Base-by-base conservation (phyloP, 2,113 vertebrate genomes). In the Cyprinodon variegatus region DNA sequence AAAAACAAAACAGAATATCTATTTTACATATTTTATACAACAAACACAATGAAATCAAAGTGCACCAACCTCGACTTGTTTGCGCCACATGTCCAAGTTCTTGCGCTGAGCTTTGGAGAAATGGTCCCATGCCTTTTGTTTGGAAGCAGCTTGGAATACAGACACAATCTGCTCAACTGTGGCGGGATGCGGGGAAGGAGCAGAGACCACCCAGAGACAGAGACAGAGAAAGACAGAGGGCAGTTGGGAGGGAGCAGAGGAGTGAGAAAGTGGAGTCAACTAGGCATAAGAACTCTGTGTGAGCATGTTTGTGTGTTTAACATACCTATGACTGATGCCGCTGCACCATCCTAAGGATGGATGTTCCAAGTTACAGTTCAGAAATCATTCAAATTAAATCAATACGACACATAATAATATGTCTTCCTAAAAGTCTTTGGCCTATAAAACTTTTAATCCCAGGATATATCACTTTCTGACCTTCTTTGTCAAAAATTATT, bases 101-200 rank as follows among this genome's bases (percentile, higher is more conserved):
- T 98, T 98, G 94, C 97, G 97, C 92, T 99, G 97, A 90, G 96
- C 97, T 97, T 99, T 99, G 95, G 97, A 98, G 96, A 99, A 99
- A 97, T 99, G 97, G 96, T 99, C 97, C 97, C 97, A 99, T 93
- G 97, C 97, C 95, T 98, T 98, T 96, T 99, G 97, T 96, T 99
- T 99, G 96, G 97, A 98, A 93, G 97, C 95, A 76, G 97, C 97
- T 96, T 96, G 96, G 96, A 99, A 99, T 94, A 99, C 97, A 93
- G 97, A 97, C 94, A 99, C 96, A 96, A 99, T 99, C 96, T 99
- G 97, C 93, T 99, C 96, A 96, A 99, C 97, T 99, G 95, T 89
- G 94, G 95, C 90, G 63, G 95, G 93, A 91, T 91, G 93, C 92
- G 93, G 93, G 95, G 93, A 90, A 81, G 94, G 94, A 83, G 90